A percentile compares a stretch with the other conserved stretches of the same genome.
phyloP scores from a whole-genome alignment of 1,140 invertebrate genomes.

The Atta texana region DNA sequence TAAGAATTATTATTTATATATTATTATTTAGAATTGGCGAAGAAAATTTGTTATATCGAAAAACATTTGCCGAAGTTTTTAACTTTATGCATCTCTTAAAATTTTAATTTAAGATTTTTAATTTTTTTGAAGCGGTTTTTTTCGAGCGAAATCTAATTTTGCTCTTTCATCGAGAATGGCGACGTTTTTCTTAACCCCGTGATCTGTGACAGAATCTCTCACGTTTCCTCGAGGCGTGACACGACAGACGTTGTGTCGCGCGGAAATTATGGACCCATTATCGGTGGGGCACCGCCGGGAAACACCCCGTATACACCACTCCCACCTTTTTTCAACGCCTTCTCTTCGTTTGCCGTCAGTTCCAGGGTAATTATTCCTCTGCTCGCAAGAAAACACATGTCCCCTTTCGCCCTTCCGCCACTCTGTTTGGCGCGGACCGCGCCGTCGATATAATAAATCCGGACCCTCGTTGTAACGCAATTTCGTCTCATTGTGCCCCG shows the following conservation, averaged over 20 bases:
- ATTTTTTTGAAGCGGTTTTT: not conserved
- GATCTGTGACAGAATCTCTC: not conserved
- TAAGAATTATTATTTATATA: too few species aligned
- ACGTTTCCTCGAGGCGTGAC: slow-evolving; percentile 30
- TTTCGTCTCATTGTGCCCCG: slow-evolving; percentile 81
- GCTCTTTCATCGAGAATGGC: not conserved
- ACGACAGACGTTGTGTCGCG: slow-evolving; percentile 44
- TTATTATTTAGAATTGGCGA: not conserved
- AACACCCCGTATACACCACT: not conserved
- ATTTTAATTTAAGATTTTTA: not conserved
- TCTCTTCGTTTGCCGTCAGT: slow-evolving; percentile 8
- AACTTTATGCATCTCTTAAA: not conserved
- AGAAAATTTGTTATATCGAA: not conserved
- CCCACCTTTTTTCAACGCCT: slow-evolving; percentile 47
- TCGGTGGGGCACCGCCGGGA: slow-evolving; percentile 38
- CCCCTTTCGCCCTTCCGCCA: slow-evolving; percentile 25
- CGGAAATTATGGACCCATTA: slow-evolving; percentile 67
- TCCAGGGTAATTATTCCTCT: slow-evolving; percentile 80
- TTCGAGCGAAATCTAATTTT: not conserved
- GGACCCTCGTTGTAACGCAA: slow-evolving; percentile 84
- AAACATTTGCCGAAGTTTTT: not conserved
- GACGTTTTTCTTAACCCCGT: not conserved
- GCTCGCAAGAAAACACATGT: slow-evolving; percentile 80
- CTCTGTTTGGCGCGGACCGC: slow-evolving; percentile 59
- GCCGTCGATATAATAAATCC: slow-evolving; percentile 78